phyloP scores from a whole-genome alignment of 2,797 vertebrate genomes.

The Pseudomugil tenellus region DNA sequence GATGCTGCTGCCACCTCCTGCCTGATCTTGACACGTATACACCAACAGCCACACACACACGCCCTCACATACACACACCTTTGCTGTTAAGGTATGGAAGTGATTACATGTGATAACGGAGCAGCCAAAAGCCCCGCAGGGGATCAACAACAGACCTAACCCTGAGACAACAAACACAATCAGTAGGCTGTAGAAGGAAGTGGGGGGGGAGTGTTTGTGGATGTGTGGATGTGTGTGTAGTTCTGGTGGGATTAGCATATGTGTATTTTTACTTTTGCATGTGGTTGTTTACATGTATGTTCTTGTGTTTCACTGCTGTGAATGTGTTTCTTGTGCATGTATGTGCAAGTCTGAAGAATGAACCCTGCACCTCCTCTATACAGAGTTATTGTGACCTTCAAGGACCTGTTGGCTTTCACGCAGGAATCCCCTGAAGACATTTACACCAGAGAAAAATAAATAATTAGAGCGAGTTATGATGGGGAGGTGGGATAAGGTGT shows the following conservation, averaged over 20 bases:
- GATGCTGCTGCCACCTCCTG: slow-evolving; percentile 51
- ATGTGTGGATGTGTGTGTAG: slow-evolving; percentile 7
- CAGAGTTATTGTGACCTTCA: slow-evolving; percentile 63
- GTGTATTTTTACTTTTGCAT: slow-evolving; percentile 16
- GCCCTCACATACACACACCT: slow-evolving; percentile 48
- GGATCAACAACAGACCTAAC: slow-evolving; percentile 76
- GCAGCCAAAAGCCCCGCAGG: slow-evolving; percentile 66
- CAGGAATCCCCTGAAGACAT: slow-evolving; percentile 73
- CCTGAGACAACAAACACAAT: slow-evolving; percentile 79
- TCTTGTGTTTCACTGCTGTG: slow-evolving; percentile 24
- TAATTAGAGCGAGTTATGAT: slow-evolving; percentile 70
- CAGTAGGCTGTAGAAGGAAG: slow-evolving; percentile 48
- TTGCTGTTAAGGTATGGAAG: slow-evolving; percentile 72
- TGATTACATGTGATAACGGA: slow-evolving; percentile 75
- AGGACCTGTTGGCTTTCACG: slow-evolving; percentile 70
- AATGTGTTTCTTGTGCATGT: slow-evolving; percentile 27
- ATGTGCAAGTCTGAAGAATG: slow-evolving; percentile 37
- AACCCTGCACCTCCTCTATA: slow-evolving; percentile 31
- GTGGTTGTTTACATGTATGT: slow-evolving; percentile 15
- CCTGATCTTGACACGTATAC: slow-evolving; percentile 60
- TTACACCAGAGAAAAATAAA: slow-evolving; percentile 77
- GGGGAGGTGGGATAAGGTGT: slow-evolving; percentile 63
- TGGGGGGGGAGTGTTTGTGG: slow-evolving; percentile 44
- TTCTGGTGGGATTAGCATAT: slow-evolving; percentile 40
- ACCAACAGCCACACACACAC: slow-evolving; percentile 58